A percentile compares a stretch with the other conserved stretches of the same genome.
These are phyloP conservation scores for Pseudochaenichthys georgianus DNA, from an alignment of 2,797 vertebrate genomes.

Conservation along the genomic window DNA sequence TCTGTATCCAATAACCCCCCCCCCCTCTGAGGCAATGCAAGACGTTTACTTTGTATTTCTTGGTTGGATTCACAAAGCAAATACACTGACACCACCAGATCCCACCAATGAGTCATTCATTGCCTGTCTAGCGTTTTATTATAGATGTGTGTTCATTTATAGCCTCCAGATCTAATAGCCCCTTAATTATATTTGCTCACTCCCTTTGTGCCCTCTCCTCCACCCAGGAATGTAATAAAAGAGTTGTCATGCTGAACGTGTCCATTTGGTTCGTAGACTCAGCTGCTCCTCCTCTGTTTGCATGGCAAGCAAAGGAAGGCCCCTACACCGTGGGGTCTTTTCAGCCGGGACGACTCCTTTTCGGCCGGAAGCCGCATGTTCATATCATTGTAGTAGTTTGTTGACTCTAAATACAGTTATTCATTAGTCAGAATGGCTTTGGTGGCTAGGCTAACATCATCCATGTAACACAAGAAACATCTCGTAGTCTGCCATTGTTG, in stretches of 20 bases:
- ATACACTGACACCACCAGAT: conserved; percentile 10
- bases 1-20: conserved; percentile 5
- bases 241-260: conserved; percentile 10
- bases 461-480: too few species aligned
- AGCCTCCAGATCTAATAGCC: conserved; percentile 29
- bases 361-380: too few species aligned
- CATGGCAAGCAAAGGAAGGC: conserved; percentile 66
- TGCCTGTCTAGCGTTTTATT: conserved; percentile 3
- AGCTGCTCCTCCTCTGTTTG: conserved; percentile 61
- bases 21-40: not conserved
- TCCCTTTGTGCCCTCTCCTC: conserved; percentile 7
- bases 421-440: too few species aligned
- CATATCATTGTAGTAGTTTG: too few species aligned
- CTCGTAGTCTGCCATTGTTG: too few species aligned
- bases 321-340: too few species aligned
- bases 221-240: conserved; percentile 13
- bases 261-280: not conserved
- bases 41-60: conserved; percentile 15
- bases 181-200: conserved; percentile 39
- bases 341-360: too few species aligned
- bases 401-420: too few species aligned
- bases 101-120: conserved; percentile 3
- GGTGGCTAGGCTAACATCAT: too few species aligned
- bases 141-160: conserved; percentile 25
- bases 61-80: conserved; percentile 19